Conservation (phyloP, 2,888 invertebrate species). For the Phyto melanocephala region DNA sequence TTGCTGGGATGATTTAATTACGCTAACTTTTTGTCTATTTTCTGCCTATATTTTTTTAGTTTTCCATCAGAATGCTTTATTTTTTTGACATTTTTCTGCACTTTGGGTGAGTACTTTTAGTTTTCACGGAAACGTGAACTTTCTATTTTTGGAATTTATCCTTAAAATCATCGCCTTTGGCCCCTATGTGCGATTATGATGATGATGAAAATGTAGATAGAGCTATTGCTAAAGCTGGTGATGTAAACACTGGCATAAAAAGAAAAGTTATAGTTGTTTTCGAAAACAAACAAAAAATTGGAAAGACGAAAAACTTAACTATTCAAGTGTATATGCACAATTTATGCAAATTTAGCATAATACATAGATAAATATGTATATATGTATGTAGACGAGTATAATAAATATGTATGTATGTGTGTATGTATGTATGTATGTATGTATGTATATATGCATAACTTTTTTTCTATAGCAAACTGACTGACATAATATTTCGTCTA, state of each 20-base stretch:
- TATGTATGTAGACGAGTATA: not conserved
- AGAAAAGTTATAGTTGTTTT: conserved; percentile 1
- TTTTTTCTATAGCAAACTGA: not conserved
- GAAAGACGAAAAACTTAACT: conserved; percentile 31
- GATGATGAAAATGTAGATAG: conserved; percentile 4
- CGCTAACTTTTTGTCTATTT: no score
- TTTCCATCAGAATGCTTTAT: no score
- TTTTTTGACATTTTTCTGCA: no score
- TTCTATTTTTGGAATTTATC: no score
- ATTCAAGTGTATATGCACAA: conserved; percentile 64
- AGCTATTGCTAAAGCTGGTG: not conserved
- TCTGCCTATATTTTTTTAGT: no score
- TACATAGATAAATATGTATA: not conserved
- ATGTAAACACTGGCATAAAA: conserved; percentile 18
- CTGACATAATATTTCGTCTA: conserved; percentile 10
- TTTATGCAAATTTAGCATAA: conserved; percentile 56
- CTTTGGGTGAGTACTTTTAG: no score
- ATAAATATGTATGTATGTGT: not conserved
- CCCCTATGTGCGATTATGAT: conserved; percentile 9
- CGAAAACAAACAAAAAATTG: conserved; percentile 17
- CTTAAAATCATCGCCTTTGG: no score
- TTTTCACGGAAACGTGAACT: no score
- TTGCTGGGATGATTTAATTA: no score
- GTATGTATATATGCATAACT: no score
- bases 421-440: not conserved